phyloP scores from a whole-genome alignment of 1,140 invertebrate species.

The Drosophila tristis region DNA sequence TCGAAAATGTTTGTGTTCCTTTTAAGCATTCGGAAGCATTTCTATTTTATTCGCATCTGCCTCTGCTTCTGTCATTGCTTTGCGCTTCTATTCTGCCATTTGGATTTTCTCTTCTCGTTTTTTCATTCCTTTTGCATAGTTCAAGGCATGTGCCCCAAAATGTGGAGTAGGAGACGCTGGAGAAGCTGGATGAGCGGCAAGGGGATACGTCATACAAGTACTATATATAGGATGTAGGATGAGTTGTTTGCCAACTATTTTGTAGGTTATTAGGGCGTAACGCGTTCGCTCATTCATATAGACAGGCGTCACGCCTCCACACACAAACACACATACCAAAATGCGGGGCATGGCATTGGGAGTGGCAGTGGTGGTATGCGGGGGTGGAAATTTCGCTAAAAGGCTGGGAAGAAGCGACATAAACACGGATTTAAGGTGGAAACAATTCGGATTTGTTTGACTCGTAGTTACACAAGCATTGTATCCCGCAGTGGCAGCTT shows the following conservation, averaged over 20 bases:
- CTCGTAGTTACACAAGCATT: conserved; percentile 9
- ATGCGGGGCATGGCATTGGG: conserved; percentile 4
- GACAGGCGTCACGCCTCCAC: conserved; percentile 28
- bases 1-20: conserved; percentile 41
- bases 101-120: conserved; percentile 17
- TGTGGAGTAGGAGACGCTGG: background rate
- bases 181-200: background rate
- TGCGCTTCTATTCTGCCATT: conserved; percentile 69
- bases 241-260: conserved; percentile 79
- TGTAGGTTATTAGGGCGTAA: conserved; percentile 82
- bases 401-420: conserved; percentile 20
- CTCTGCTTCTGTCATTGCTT: conserved; percentile 41
- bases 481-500: conserved; percentile 22
- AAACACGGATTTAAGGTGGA: conserved; percentile 65
- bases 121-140: conserved; percentile 63
- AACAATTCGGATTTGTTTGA: conserved; percentile 55
- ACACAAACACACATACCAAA: conserved; percentile 32
- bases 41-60: conserved; percentile 42
- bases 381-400: conserved; percentile 13
- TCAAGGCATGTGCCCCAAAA: conserved; percentile 63
- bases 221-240: conserved; percentile 1
- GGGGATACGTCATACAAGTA: background rate
- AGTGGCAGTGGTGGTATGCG: background rate
- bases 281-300: conserved; percentile 48
- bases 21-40: conserved; percentile 22